A percentile compares a stretch with the other conserved stretches of the same genome.
These are phyloP conservation scores for Macquaria australasica DNA, from an alignment of 2,113 vertebrate genomes.

Conservation along the genomic window DNA sequence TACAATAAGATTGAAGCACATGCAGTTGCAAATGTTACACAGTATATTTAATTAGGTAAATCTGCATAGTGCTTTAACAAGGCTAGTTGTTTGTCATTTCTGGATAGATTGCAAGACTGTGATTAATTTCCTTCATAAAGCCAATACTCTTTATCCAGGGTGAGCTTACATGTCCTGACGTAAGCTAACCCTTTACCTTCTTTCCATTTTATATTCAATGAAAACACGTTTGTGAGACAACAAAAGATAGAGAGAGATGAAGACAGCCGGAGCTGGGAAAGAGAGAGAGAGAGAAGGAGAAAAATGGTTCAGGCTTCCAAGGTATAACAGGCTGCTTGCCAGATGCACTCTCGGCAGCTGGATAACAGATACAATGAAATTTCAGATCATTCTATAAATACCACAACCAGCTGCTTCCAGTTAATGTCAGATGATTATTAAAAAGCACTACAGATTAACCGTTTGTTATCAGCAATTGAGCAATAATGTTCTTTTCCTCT, in stretches of 20 bases:
- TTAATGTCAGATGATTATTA: constrained; percentile 81
- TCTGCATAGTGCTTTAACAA: background rate
- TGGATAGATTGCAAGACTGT: background rate
- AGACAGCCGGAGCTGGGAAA: constrained; percentile 23
- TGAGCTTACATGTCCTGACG: constrained; percentile 24
- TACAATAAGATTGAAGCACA: background rate
- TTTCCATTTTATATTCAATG: constrained; percentile 55
- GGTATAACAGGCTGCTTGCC: constrained; percentile 73
- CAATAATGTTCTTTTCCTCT: constrained; percentile 61
- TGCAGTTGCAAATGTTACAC: background rate
- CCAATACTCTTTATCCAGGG: constrained; percentile 5
- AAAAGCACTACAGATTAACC: constrained; percentile 72
- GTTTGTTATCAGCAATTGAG: constrained; percentile 65
- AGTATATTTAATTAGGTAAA: background rate
- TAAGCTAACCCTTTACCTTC: constrained; percentile 24
- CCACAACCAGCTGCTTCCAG: constrained; percentile 79
- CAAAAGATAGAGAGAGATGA: constrained; percentile 29
- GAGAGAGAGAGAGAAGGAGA: constrained; percentile 16
- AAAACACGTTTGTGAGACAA: constrained; percentile 44
- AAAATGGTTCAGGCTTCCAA: constrained; percentile 58
- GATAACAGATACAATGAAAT: constrained; percentile 85
- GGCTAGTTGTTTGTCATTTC: background rate
- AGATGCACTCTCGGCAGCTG: constrained; percentile 83
- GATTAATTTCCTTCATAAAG: background rate
- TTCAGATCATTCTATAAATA: constrained; percentile 87